A percentile compares a stretch with the other conserved stretches of the same genome.
phyloP scores from a whole-genome alignment of 2,113 vertebrate genomes.

The Hydrolagus affinis region DNA sequence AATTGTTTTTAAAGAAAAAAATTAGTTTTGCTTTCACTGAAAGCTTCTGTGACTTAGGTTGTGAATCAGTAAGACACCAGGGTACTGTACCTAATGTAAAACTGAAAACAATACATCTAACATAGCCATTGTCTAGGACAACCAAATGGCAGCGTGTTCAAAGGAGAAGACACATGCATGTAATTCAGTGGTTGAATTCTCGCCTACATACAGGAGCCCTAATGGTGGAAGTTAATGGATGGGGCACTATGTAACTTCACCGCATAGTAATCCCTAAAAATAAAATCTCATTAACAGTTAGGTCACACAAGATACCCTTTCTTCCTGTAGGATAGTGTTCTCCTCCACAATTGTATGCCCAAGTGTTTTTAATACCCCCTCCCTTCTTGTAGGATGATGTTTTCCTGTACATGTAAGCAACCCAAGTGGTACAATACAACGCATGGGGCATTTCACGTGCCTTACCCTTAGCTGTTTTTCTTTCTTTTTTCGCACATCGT shows the following conservation, averaged over 20 bases:
- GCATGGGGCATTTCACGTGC: not conserved
- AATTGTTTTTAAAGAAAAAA: not conserved
- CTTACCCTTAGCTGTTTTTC: constrained; percentile 94
- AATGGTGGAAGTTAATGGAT: too few species aligned
- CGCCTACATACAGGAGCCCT: too few species aligned
- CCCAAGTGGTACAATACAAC: not conserved
- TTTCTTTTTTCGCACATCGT: constrained; percentile 91
- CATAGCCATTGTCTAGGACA: too few species aligned
- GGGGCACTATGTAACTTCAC: too few species aligned
- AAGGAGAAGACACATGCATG: too few species aligned
- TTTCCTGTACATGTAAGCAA: too few species aligned
- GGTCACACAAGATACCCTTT: too few species aligned
- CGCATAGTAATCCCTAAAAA: too few species aligned
- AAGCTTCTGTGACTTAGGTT: not conserved
- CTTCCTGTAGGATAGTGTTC: not conserved
- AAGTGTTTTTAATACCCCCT: not conserved
- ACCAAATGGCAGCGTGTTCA: too few species aligned
- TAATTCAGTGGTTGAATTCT: too few species aligned
- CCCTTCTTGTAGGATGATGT: not conserved
- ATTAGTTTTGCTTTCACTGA: not conserved
- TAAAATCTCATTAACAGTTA: too few species aligned
- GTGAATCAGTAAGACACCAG: not conserved
- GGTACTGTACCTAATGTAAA: not conserved
- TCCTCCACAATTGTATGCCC: not conserved
- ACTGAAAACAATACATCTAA: too few species aligned